A percentile compares a stretch with the other conserved stretches of the same genome.
Evolutionary conservation across 2,797 vertebrate species (phyloP).

Genomic region (Carapus acus): DNA sequence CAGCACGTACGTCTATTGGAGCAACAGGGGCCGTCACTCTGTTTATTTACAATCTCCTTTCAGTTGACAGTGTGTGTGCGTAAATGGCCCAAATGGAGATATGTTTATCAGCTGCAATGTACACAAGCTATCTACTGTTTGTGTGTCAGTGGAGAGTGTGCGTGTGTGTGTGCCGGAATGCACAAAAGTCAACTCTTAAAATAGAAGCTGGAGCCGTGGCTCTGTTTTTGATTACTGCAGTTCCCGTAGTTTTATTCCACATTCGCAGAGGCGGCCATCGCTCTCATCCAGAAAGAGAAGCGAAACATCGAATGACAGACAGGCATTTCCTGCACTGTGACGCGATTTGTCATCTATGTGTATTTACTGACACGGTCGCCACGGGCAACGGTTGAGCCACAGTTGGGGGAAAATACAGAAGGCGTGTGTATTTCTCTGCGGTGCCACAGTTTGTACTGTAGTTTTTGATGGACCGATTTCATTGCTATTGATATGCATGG

Average conservation of each 20-base stretch:
- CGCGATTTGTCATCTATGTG: slow-evolving; percentile 41
- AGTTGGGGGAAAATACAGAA: slow-evolving; percentile 67
- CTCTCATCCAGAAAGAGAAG: slow-evolving; percentile 63
- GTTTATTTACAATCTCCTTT: too few relatives aligned
- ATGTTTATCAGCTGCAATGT: not conserved
- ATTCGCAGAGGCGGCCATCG: not conserved
- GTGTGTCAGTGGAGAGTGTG: not conserved
- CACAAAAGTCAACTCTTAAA: slow-evolving; percentile 30
- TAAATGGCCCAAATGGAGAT: not conserved
- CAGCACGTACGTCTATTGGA: not conserved
- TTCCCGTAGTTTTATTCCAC: too few relatives aligned
- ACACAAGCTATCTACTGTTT: not conserved
- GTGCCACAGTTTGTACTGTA: slow-evolving; percentile 1
- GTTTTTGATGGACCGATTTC: not conserved
- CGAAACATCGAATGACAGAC: slow-evolving; percentile 61
- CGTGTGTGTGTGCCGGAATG: not conserved
- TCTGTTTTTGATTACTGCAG: slow-evolving; percentile 47
- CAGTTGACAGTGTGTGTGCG: not conserved
- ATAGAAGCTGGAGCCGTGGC: slow-evolving; percentile 16
- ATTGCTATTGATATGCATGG: slow-evolving; percentile 13
- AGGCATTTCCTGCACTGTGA: slow-evolving; percentile 59
- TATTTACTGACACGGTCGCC: slow-evolving; percentile 70
- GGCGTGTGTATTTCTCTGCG: slow-evolving; percentile 32
- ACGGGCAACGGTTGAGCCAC: slow-evolving; percentile 42
- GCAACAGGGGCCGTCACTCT: too few relatives aligned